Percentiles rank a stretch among this genome's conserved stretches.
phyloP scores from a whole-genome alignment of 2,797 vertebrate species.

The Mormyrus proboscirostris region DNA sequence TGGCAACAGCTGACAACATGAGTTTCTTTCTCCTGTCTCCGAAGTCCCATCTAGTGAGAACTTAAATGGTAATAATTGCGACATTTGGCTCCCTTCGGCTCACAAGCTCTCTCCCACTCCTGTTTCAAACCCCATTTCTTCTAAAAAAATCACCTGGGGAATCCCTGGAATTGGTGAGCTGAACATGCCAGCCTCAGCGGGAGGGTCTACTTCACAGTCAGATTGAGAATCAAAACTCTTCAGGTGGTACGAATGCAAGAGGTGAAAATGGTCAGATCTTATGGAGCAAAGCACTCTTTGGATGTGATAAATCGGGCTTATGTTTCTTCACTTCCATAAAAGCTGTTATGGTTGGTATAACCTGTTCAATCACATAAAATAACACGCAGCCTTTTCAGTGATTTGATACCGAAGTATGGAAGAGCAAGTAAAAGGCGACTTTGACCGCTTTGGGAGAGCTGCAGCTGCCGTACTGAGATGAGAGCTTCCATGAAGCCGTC shows the following conservation, averaged over 20 bases:
- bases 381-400: slow-evolving; percentile 18
- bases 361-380: background rate
- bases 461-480: background rate
- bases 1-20: slow-evolving; percentile 25
- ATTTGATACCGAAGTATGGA: background rate
- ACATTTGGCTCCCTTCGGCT: background rate
- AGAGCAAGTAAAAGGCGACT: background rate
- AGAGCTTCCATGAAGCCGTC: background rate
- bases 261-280: background rate
- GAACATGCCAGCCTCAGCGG: slow-evolving; percentile 6
- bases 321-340: background rate
- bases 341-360: background rate
- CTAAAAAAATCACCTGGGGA: background rate
- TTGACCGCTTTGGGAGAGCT: background rate
- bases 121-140: background rate
- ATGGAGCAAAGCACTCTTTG: slow-evolving; percentile 17
- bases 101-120: background rate
- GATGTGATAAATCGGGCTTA: slow-evolving; percentile 32
- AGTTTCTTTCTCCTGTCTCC: slow-evolving; percentile 30
- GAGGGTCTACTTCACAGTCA: slow-evolving; percentile 10
- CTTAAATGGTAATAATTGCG: background rate
- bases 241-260: slow-evolving; percentile 5
- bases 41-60: slow-evolving; percentile 22
- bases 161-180: background rate
- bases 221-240: slow-evolving; percentile 12